Evolutionary conservation across 2,888 invertebrate genomes (phyloP).

Genomic region (Stegana nigrithorax): DNA sequence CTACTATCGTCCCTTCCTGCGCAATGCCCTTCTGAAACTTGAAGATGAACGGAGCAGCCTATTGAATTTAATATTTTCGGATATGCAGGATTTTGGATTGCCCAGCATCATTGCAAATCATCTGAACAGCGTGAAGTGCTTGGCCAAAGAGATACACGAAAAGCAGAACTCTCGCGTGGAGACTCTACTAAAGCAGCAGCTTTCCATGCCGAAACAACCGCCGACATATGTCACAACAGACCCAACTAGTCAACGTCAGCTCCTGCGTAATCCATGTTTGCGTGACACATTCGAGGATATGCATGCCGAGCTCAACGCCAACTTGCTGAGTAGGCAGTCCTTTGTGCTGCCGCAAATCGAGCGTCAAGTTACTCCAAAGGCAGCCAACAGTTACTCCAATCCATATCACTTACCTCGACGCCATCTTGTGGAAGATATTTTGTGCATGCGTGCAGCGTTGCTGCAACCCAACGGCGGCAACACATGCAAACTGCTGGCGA

Average conservation of each 20-base stretch:
- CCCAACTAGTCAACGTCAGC: neutral
- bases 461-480: neutral
- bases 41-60: too few species aligned
- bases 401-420: neutral
- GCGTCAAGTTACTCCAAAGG: too few species aligned
- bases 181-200: neutral
- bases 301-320: neutral
- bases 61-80: neutral
- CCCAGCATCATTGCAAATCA: neutral
- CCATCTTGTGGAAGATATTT: neutral
- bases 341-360: too few species aligned
- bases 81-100: neutral
- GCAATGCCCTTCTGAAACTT: neutral
- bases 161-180: neutral
- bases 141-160: neutral
- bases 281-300: neutral
- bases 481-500: neutral
- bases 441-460: neutral
- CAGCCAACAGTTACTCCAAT: neutral
- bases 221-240: neutral
- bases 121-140: neutral
- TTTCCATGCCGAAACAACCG: neutral
- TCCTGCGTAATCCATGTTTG: neutral
- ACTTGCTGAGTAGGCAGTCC: too few species aligned
- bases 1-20: neutral